Evolutionary conservation across 2,797 vertebrate genomes (phyloP).

Genomic region (Pangasius krempfi): DNA sequence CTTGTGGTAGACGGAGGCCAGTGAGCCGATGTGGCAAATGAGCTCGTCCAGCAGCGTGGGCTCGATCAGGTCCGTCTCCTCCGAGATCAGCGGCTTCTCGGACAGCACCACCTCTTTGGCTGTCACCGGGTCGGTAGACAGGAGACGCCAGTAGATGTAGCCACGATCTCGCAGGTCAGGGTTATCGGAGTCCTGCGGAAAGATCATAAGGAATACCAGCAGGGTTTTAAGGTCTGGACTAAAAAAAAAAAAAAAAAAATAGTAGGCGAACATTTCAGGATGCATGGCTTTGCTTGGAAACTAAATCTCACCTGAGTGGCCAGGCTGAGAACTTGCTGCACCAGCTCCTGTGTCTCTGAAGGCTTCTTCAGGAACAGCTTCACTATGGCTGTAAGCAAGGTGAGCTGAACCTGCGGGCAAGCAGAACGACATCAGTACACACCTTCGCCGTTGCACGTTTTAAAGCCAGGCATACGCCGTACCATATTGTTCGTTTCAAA

Average conservation of each 20-base stretch:
- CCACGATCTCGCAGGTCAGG: slow-evolving; percentile 94
- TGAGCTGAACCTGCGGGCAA: slow-evolving; percentile 84
- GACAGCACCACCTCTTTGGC: slow-evolving; percentile 98
- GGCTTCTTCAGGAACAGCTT: slow-evolving; percentile 98
- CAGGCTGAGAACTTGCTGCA: slow-evolving; percentile 95
- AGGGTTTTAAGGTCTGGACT: too few species aligned
- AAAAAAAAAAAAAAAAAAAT: background rate
- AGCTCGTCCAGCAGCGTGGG: slow-evolving; percentile 95
- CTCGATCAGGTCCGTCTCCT: slow-evolving; percentile 96
- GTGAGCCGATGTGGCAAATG: slow-evolving; percentile 94
- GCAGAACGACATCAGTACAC: background rate
- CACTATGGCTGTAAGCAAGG: slow-evolving; percentile 87
- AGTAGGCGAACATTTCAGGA: too few species aligned
- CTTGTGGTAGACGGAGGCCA: slow-evolving; percentile 97
- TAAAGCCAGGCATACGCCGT: background rate
- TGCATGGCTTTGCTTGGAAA: background rate
- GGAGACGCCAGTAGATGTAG: slow-evolving; percentile 98
- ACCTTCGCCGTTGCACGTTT: too few species aligned
- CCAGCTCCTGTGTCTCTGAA: slow-evolving; percentile 94
- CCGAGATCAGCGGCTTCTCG: slow-evolving; percentile 95
- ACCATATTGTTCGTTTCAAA: background rate
- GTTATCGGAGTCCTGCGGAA: slow-evolving; percentile 91
- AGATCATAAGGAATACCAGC: too few species aligned
- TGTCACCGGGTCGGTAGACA: slow-evolving; percentile 96
- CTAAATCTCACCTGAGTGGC: slow-evolving; percentile 86